phyloP scores from a whole-genome alignment of 2,888 invertebrate species.

The Zele albiditarsus region DNA sequence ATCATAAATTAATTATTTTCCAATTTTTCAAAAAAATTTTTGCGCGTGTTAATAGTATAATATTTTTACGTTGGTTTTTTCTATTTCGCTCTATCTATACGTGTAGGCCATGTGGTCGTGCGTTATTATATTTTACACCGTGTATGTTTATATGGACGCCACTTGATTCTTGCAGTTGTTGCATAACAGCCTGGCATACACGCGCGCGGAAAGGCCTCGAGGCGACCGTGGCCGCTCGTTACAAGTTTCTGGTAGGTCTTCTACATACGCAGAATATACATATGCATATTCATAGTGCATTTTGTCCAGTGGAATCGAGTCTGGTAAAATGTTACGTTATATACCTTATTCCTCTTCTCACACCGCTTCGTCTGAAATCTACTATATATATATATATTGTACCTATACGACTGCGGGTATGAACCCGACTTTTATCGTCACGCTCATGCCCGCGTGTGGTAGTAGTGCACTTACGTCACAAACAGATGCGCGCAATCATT shows the following conservation, averaged over 20 bases:
- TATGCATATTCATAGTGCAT: neutral
- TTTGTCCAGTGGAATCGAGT: constrained; percentile 11
- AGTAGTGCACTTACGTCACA: neutral
- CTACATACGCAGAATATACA: neutral
- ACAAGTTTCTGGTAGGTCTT: constrained; percentile 19
- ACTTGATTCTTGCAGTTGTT: constrained; percentile 25
- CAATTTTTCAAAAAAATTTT: too few relatives aligned
- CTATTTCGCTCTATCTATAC: neutral
- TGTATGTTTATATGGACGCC: neutral
- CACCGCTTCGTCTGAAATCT: neutral
- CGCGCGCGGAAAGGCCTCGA: constrained; percentile 55
- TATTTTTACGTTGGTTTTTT: neutral
- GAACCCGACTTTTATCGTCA: neutral
- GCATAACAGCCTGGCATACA: constrained; percentile 44
- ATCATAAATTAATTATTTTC: too few relatives aligned
- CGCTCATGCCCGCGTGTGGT: neutral
- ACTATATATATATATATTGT: neutral
- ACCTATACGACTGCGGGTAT: neutral
- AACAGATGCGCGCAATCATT: neutral
- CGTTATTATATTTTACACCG: constrained; percentile 25
- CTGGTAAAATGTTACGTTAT: neutral
- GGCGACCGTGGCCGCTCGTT: constrained; percentile 58
- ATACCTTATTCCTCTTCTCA: neutral
- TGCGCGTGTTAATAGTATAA: neutral
- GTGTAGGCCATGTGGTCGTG: neutral